Conservation (phyloP, 2,888 invertebrate species). For the Cyaniris semiargus region DNA sequence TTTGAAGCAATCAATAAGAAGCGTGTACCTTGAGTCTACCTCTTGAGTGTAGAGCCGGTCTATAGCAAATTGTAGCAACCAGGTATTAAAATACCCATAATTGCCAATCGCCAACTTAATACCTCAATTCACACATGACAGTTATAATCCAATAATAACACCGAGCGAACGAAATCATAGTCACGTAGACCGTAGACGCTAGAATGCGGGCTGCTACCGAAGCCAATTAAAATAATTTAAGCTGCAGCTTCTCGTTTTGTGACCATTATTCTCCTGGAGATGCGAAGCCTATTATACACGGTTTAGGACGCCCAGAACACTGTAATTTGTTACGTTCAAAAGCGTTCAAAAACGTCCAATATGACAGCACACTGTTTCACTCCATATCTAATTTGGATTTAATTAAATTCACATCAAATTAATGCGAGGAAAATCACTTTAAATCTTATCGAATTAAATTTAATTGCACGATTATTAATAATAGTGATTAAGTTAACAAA, state of each 20-base stretch:
- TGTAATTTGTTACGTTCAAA: constrained; percentile 67
- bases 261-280: constrained; percentile 75
- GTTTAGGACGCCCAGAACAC: constrained; percentile 69
- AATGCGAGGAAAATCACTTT: constrained; percentile 10
- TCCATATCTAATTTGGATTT: constrained; percentile 27
- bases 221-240: constrained; percentile 82
- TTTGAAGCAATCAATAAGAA: no score
- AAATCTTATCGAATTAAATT: background rate
- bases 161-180: background rate
- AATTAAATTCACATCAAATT: constrained; percentile 7
- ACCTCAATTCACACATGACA: background rate
- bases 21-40: background rate
- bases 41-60: background rate
- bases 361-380: constrained; percentile 40
- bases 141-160: constrained; percentile 10
- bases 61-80: background rate
- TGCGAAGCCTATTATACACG: constrained; percentile 73
- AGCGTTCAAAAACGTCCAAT: constrained; percentile 53
- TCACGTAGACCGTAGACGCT: background rate
- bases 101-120: background rate
- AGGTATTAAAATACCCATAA: background rate
- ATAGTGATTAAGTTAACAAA: constrained; percentile 11
- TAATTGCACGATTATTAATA: constrained; percentile 4
- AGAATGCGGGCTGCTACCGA: constrained; percentile 69
- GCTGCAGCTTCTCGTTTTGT: constrained; percentile 77